Evolutionary conservation across 2,888 invertebrate genomes (phyloP).

Genomic region (Acanthosepion pharaonis): DNA sequence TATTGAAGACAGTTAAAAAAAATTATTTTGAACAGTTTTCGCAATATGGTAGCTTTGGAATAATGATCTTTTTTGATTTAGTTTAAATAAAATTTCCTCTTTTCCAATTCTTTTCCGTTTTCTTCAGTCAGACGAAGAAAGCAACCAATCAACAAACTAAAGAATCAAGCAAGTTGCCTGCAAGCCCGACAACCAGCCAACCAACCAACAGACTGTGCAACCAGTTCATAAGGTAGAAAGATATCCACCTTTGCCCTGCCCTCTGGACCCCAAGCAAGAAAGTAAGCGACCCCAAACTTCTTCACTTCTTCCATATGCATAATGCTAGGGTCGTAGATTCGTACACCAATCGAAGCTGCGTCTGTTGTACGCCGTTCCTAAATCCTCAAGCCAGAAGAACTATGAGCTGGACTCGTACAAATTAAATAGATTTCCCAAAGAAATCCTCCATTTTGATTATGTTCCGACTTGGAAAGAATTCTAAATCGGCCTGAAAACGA

Average conservation of each 20-base stretch:
- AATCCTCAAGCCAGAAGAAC: conserved; percentile 23
- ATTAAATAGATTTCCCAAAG: conserved; percentile 14
- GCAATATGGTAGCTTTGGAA: no score
- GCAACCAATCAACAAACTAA: background rate
- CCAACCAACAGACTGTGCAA: background rate
- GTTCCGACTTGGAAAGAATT: conserved; percentile 33
- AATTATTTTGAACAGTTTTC: no score
- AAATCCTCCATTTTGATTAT: conserved; percentile 33
- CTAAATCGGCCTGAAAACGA: conserved; percentile 22
- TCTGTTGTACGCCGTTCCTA: background rate
- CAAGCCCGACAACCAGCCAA: background rate
- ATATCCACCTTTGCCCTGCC: conserved; percentile 33
- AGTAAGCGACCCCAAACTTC: background rate
- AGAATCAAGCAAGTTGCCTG: background rate
- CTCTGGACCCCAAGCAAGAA: background rate
- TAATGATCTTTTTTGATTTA: no score
- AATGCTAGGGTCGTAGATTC: background rate
- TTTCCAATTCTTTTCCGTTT: background rate
- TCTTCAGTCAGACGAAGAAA: background rate
- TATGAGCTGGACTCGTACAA: conserved; percentile 6
- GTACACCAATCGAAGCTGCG: background rate
- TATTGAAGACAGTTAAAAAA: no score
- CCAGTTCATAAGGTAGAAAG: background rate
- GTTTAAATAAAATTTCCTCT: background rate
- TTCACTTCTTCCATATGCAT: conserved; percentile 17